Conservation (phyloP, 2,888 invertebrate genomes). For the Drosophila cyrtoloma region DNA sequence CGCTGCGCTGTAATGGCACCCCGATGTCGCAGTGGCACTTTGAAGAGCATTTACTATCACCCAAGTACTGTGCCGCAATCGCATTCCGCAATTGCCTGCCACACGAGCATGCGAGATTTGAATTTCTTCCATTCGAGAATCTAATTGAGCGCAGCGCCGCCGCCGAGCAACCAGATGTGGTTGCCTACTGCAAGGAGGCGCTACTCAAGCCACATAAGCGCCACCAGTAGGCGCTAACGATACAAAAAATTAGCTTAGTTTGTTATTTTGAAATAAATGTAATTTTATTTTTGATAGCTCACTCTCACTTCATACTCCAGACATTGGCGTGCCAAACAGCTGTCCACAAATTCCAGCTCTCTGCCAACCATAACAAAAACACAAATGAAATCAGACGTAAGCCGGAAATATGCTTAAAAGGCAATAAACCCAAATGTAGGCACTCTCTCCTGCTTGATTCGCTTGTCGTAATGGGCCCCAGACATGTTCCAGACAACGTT, state of each 20-base stretch:
- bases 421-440: constrained; percentile 70
- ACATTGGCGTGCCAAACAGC: constrained; percentile 31
- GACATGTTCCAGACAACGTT: constrained; percentile 70
- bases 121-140: constrained; percentile 87
- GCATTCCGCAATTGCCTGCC: constrained; percentile 86
- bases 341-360: constrained; percentile 44
- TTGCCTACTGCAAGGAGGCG: constrained; percentile 74
- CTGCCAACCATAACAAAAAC: constrained; percentile 32
- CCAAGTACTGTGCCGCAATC: constrained; percentile 92
- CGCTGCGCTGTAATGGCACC: constrained; percentile 88
- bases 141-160: constrained; percentile 86
- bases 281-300: constrained; percentile 30
- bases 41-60: constrained; percentile 92
- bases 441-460: constrained; percentile 13
- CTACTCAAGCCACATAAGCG: constrained; percentile 76
- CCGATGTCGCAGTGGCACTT: constrained; percentile 90
- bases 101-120: constrained; percentile 84
- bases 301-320: neutral
- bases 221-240: constrained; percentile 13
- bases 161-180: constrained; percentile 58
- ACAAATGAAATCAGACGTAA: constrained; percentile 39
- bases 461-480: constrained; percentile 55
- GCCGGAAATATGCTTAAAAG: constrained; percentile 77
- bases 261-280: constrained; percentile 57
- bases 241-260: constrained; percentile 24